Evolutionary conservation across 2,113 vertebrate genomes (phyloP).

Genomic region (Sphaerodactylus townsendi): DNA sequence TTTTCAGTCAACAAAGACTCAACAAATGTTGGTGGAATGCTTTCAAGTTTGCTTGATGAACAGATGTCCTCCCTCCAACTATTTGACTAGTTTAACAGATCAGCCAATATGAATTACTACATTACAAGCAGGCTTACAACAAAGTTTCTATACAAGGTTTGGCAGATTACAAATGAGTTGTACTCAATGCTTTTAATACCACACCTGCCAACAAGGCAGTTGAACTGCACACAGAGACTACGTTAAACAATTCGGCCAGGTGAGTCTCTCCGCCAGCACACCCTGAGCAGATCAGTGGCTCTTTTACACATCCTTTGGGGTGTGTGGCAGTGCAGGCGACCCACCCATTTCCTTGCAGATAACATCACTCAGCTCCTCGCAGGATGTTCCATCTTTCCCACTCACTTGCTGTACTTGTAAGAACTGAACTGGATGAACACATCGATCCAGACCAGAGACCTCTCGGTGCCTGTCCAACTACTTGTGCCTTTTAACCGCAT

Average conservation of each 20-base stretch:
- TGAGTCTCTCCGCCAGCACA: background rate
- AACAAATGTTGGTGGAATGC: background rate
- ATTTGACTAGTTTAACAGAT: background rate
- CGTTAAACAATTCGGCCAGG: too few relatives aligned
- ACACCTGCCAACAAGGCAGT: too few relatives aligned
- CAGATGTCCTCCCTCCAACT: background rate
- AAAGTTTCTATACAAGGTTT: background rate
- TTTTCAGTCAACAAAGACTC: background rate
- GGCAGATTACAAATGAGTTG: background rate
- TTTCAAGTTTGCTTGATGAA: background rate
- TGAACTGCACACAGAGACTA: too few relatives aligned
- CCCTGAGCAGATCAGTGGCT: background rate
- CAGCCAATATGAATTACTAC: background rate
- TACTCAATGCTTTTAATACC: background rate
- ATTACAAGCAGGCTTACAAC: background rate
- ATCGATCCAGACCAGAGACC: too few relatives aligned
- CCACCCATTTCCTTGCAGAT: conserved; percentile 2
- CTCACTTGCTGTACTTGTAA: background rate
- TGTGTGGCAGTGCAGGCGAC: background rate
- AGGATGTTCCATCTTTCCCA: too few relatives aligned
- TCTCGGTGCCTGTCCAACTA: too few relatives aligned
- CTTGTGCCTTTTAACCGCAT: too few relatives aligned
- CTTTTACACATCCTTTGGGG: background rate
- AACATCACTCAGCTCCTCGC: background rate
- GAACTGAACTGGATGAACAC: background rate